These are phyloP conservation scores for Elymnias hypermnestra DNA, from an alignment of 1,140 invertebrate species.

Conservation along the genomic window DNA sequence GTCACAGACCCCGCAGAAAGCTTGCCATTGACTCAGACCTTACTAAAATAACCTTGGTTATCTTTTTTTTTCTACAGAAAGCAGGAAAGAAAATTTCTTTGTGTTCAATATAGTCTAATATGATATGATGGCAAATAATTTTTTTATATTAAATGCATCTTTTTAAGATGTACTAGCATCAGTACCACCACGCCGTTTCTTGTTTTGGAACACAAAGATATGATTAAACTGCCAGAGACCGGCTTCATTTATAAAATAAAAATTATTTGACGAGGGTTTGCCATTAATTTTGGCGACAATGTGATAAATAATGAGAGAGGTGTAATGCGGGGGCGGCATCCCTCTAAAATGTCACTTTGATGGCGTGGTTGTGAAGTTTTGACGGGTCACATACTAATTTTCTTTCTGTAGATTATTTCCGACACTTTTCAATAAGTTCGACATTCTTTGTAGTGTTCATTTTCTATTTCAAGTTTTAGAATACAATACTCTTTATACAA, in stretches of 20 bases:
- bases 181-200: neutral
- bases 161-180: no score
- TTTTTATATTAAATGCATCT: no score
- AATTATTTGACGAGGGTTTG: constrained; percentile 71
- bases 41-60: no score
- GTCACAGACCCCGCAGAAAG: no score
- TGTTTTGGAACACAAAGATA: constrained; percentile 47
- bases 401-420: constrained; percentile 46
- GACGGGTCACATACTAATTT: constrained; percentile 71
- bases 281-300: constrained; percentile 73
- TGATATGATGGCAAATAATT: no score
- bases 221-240: constrained; percentile 71
- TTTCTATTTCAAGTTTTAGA: constrained; percentile 30
- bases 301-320: constrained; percentile 74
- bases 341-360: constrained; percentile 58
- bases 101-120: no score
- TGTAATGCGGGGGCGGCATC: constrained; percentile 66
- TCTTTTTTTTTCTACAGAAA: no score
- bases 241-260: constrained; percentile 70
- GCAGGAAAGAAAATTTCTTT: no score
- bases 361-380: constrained; percentile 66
- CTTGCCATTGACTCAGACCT: no score
- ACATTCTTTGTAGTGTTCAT: constrained; percentile 47
- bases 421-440: constrained; percentile 55
- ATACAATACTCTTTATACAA: no score